Evolutionary conservation across 1,140 invertebrate species (phyloP), one percentile per base, ranked within the genome.

Genomic region (Atta texana): DNA sequence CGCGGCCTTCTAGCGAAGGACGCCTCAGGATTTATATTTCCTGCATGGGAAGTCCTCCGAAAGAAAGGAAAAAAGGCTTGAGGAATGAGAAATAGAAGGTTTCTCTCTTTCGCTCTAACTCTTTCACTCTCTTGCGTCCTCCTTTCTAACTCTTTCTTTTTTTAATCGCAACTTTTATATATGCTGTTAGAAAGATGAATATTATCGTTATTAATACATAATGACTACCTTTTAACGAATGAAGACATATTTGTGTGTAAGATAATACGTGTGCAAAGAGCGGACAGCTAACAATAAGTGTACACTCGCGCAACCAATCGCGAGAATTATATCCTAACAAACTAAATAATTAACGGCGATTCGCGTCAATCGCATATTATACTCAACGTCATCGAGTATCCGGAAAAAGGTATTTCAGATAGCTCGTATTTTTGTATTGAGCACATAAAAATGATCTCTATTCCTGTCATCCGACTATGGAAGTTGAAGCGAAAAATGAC

Each of bases 21-120:
- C 87, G 76, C 91, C 78, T 77, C 92, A 92, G 90, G 89, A 94
- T 94, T 92, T 92, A 90, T 93, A 94, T 93, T 93, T 94, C 92
- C 92, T 87, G 18, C 74, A 71, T 31, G 89, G 89, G 90, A 93
- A 88, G 21, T 66, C 64, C 87, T 92, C 84, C 74, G 53, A 24
- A n/a, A n/a, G 14, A 21, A 51, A 61, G 21, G 18, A 18, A 14
- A 16, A 18, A 31, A 14, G 44, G 4, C 14, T 16, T 10, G 34
- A 59, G 10, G 8, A 8, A 49, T 31, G 34, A 63, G 53, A 49
- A 12, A 81, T 87, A 75, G 81, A 72, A 55, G 76, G 68, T 85
- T n/a, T 21, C 4, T 39, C 5, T 39, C 18, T 69, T 6, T 28
- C 57, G 24, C 18, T 55, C 24, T 31, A 18, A 4, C 18, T 74